These are phyloP conservation scores for Leiothrix lutea DNA, from an alignment of 2,113 vertebrate species.

Conservation along the genomic window DNA sequence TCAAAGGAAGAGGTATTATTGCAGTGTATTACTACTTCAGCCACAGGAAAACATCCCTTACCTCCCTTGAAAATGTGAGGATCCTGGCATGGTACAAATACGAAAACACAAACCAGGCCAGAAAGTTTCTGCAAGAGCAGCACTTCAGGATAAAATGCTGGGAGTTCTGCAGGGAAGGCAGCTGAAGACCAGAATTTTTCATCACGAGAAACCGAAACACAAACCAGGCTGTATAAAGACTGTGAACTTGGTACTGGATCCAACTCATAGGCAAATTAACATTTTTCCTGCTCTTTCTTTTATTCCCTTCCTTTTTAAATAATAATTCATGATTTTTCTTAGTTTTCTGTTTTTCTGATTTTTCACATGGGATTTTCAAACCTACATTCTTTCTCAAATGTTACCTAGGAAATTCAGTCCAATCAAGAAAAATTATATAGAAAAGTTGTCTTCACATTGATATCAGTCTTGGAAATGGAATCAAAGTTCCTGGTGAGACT, in stretches of 20 bases:
- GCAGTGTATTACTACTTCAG: neutral
- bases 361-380: neutral
- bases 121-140: neutral
- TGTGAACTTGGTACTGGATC: neutral
- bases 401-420: neutral
- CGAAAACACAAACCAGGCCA: neutral
- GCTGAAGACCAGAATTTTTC: neutral
- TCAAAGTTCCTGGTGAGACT: accelerated
- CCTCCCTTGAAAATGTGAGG: neutral
- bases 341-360: neutral
- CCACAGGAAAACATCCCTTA: neutral
- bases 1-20: neutral
- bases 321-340: neutral
- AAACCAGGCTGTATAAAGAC: neutral
- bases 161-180: neutral
- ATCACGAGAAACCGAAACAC: neutral
- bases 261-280: accelerated
- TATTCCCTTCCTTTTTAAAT: neutral
- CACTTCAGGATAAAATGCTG: neutral
- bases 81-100: neutral
- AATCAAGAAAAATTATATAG: neutral
- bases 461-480: neutral
- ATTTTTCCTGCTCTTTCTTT: neutral
- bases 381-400: neutral
- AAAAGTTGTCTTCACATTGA: accelerated